These are phyloP conservation scores for Elaeidobius kamerunicus DNA, from an alignment of 2,888 invertebrate species.

Conservation along the genomic window DNA sequence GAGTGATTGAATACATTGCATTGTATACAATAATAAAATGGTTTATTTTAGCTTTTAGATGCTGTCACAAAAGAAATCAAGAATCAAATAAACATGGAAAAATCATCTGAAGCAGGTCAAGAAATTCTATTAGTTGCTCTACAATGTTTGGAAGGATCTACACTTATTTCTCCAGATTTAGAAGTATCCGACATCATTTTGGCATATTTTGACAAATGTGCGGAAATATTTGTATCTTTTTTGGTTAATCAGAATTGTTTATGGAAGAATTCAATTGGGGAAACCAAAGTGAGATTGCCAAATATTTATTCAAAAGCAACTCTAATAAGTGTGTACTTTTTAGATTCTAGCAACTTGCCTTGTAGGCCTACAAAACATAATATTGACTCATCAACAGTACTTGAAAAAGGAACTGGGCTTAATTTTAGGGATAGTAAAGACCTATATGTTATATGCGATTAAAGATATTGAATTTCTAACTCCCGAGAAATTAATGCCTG, in stretches of 20 bases:
- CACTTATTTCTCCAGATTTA: slow-evolving; percentile 30
- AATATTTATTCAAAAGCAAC: too few relatives aligned
- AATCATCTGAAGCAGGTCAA: slow-evolving; percentile 26
- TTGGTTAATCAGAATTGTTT: slow-evolving; percentile 44
- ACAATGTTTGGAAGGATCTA: slow-evolving; percentile 45
- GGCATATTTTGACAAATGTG: slow-evolving; percentile 43
- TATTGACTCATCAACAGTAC: slow-evolving; percentile 41
- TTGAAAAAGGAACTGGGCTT: slow-evolving; percentile 49
- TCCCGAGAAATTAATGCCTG: slow-evolving; percentile 57
- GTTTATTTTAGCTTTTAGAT: slow-evolving; percentile 15
- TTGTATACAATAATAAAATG: background rate
- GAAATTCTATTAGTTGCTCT: slow-evolving; percentile 35
- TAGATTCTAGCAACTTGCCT: slow-evolving; percentile 53
- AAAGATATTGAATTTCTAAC: slow-evolving; percentile 50
- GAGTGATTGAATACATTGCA: background rate
- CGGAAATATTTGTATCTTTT: slow-evolving; percentile 48
- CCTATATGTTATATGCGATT: slow-evolving; percentile 55
- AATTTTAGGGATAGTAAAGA: slow-evolving; percentile 57
- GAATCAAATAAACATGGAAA: background rate
- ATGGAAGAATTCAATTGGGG: slow-evolving; percentile 52
- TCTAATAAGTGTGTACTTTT: slow-evolving; percentile 28
- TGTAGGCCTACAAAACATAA: slow-evolving; percentile 46
- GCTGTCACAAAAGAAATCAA: slow-evolving; percentile 6
- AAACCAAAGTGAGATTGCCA: slow-evolving; percentile 56
- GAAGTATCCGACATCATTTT: slow-evolving; percentile 23